phyloP scores from a whole-genome alignment of 2,113 vertebrate genomes.

The Puntigrus tetrazona region DNA sequence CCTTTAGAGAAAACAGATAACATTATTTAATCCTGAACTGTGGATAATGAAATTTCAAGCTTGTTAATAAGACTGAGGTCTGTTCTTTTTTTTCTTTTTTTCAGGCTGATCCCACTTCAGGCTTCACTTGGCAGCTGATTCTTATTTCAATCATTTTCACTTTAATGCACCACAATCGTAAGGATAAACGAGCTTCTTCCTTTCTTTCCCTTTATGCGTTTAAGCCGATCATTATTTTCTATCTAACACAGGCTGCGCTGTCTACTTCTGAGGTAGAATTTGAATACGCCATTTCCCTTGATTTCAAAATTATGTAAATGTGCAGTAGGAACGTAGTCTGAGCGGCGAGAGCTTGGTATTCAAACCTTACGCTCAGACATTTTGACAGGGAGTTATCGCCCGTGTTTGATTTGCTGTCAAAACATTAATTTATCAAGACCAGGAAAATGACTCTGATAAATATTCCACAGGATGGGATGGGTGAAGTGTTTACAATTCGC shows the following conservation, averaged over 20 bases:
- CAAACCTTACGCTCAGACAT: constrained; percentile 29
- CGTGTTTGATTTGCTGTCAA: constrained; percentile 59
- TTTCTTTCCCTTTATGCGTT: constrained; percentile 26
- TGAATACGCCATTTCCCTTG: constrained; percentile 45
- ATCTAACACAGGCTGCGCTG: not conserved
- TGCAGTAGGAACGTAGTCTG: not conserved
- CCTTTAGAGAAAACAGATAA: constrained; percentile 55
- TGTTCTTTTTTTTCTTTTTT: constrained; percentile 5
- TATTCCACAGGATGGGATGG: constrained; percentile 22
- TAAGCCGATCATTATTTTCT: constrained; percentile 44
- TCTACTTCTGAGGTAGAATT: constrained; percentile 33
- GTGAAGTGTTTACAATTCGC: constrained; percentile 38
- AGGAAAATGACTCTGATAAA: constrained; percentile 42
- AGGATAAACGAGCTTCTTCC: not conserved
- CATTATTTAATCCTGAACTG: constrained; percentile 58
- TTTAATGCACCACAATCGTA: constrained; percentile 35
- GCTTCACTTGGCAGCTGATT: constrained; percentile 49
- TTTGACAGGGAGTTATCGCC: constrained; percentile 54
- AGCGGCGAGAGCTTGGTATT: constrained; percentile 23
- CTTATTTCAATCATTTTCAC: constrained; percentile 45
- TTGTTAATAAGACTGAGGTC: constrained; percentile 52
- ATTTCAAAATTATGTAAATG: constrained; percentile 51
- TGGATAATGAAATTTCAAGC: constrained; percentile 60
- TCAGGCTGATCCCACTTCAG: constrained; percentile 17
- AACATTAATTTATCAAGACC: constrained; percentile 53